Evolutionary conservation across 2,113 vertebrate species (phyloP).

Genomic region (Alexandromys fortis): DNA sequence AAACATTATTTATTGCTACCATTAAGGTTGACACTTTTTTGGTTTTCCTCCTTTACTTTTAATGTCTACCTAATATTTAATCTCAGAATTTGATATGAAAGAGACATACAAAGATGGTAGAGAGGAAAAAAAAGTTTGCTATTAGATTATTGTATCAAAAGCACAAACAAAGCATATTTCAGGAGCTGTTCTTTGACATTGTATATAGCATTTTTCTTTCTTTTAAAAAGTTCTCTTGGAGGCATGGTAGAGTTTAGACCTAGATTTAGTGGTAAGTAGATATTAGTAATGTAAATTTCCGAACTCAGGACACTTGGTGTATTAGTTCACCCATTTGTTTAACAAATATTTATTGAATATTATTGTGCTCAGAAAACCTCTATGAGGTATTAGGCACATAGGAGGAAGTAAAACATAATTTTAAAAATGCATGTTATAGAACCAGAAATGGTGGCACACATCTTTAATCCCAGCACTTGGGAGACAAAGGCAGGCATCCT

Average conservation of each 20-base stretch:
- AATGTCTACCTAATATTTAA: slow-evolving; percentile 43
- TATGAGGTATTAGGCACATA: not conserved
- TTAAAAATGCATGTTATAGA: not conserved
- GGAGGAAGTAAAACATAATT: not conserved
- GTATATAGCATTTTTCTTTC: not conserved
- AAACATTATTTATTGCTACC: slow-evolving; percentile 74
- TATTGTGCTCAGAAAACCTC: not conserved
- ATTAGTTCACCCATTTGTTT: not conserved
- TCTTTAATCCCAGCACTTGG: not conserved
- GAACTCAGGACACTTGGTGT: not conserved
- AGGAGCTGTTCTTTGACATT: not conserved
- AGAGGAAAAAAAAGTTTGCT: not conserved
- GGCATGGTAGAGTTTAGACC: not conserved
- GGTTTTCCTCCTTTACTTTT: slow-evolving; percentile 57
- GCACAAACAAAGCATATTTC: not conserved
- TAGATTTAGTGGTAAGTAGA: not conserved
- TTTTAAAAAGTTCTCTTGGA: not conserved
- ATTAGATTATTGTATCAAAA: not conserved
- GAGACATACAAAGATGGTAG: slow-evolving; percentile 8
- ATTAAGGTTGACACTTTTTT: slow-evolving; percentile 58
- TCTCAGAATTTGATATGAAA: slow-evolving; percentile 40
- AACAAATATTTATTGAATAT: not conserved
- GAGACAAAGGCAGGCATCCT: not conserved
- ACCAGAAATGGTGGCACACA: not conserved
- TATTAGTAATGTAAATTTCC: not conserved